phyloP scores from a whole-genome alignment of 2,113 vertebrate species.

The Protobothrops mucrosquamatus region DNA sequence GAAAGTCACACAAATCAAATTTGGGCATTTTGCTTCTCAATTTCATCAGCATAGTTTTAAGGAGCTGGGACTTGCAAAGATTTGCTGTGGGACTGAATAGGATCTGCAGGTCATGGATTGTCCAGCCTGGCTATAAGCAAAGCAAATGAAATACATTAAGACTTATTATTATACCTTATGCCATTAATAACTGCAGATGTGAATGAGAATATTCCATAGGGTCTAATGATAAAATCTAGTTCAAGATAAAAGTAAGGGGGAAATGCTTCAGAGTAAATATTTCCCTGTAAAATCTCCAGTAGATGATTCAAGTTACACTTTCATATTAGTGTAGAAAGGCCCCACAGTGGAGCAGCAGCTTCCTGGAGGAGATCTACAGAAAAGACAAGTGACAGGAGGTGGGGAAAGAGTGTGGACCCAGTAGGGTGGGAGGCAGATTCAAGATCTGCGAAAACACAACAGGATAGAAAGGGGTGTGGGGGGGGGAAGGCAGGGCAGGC shows the following conservation, averaged over 20 bases:
- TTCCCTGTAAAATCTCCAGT: too few relatives aligned
- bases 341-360: neutral
- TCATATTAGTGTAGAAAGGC: neutral
- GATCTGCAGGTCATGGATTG: neutral
- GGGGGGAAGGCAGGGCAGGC: too few relatives aligned
- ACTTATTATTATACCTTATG: neutral
- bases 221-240: neutral
- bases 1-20: neutral
- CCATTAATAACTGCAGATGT: neutral
- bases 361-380: too few relatives aligned
- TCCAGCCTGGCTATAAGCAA: neutral
- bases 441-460: too few relatives aligned
- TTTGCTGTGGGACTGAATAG: neutral
- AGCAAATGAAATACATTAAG: neutral
- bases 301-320: neutral
- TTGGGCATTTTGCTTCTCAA: neutral
- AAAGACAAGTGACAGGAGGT: too few relatives aligned
- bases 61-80: neutral
- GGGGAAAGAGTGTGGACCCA: too few relatives aligned
- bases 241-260: neutral
- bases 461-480: too few relatives aligned
- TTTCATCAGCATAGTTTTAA: neutral
- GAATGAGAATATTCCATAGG: neutral
- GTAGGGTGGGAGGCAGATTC: too few relatives aligned
- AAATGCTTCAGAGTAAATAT: neutral